Evolutionary conservation across 2,797 vertebrate species (phyloP), one percentile per base, ranked within the genome.

Genomic region (Eospalax fontanierii): DNA sequence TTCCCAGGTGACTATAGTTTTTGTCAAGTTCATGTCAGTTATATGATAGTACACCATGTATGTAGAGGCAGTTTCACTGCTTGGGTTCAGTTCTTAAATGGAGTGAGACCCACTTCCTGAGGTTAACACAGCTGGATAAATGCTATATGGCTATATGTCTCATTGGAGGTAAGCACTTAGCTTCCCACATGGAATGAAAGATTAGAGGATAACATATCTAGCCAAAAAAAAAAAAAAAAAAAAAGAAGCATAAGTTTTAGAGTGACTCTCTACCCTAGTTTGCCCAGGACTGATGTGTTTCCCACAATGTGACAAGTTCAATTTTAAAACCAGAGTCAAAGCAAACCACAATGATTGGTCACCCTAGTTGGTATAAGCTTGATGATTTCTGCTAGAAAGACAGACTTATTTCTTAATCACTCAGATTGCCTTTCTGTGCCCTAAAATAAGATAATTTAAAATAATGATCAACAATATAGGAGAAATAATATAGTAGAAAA

Each of bases 401-500:
- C 5, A 66, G 59, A 83, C 80, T 87, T 63, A 87, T 88, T 21
- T 90, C 30, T 86, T 92, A 82, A 57, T 87, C 66, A 68, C 38
- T 18, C 15, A 28, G 59, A 89, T 85, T 82, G 63, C 46, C 70
- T 66, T 54, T 19, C 75, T 35, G 21, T 71, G 15, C 10, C 59
- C 82, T 78, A 73, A 93, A 87, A 63, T 71, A 61, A 74, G 15
- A 63, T 40, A 79, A 40, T 74, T 89, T 40, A 59, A 87, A 91
- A 68, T 76, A 70, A 73, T 57, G 82, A 94, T 57, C 80, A 93
- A 75, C 74, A 80, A 68, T 46, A 66, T 19, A 87, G 59, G 16
- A 66, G 33, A 83, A 82, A 33, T 61, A 21, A 89, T 95, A 70
- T 50, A 81, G 10, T 68, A 91, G 61, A 66, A 80, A 80, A 71